Base-by-base conservation (phyloP, 1,140 invertebrate species). In the Sipha flava region DNA sequence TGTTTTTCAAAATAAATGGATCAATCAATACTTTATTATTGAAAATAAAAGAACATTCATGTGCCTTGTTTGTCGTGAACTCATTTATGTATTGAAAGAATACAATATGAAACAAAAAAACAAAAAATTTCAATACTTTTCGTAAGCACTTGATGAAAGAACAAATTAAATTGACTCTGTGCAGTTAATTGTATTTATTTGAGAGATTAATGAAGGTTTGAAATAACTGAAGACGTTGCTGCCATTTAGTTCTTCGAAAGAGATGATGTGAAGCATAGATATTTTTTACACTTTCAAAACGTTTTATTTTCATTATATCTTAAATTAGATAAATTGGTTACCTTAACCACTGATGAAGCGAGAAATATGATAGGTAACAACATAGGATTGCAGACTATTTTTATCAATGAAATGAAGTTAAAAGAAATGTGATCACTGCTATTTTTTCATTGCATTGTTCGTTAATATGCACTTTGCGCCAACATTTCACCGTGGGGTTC, bases 391-490 rank as follows among this genome's bases (percentile, higher is more conserved):
- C 37, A 68, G 21, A 37, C 66, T 26, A 66, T 43, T 43, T 43
- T 66, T 66, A 40, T 43, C 43, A 43, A 43, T 66, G 64, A 66
- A 70, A 70, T 45, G 5, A 70, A 47, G 47, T 70, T 43, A 43
- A 68, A 68, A 70, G 66, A 70, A 45, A 45, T 70, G 40, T 70
- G 40, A 29, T 40, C 40, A 26, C 40, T 40, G 40, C 18, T 70
- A 70, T 45, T 47, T 70, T 70, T 70, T 70, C 66, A 45, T 29
- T 70, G 40, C 40, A 70, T 70, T 70, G 47, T 47, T 70, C 40
- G 26, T 70, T 21, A 45, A 45, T 14, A 45, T 47, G 40, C 40
- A 45, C 40, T 70, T 29, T 29, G 62, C 2, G 62, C 62, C 62
- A 64, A 64, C n/a, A 64, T 64, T 37, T 12, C 5, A 7, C 45